Base-by-base conservation (phyloP, 2,113 vertebrate species). In the Sus scrofa region DNA sequence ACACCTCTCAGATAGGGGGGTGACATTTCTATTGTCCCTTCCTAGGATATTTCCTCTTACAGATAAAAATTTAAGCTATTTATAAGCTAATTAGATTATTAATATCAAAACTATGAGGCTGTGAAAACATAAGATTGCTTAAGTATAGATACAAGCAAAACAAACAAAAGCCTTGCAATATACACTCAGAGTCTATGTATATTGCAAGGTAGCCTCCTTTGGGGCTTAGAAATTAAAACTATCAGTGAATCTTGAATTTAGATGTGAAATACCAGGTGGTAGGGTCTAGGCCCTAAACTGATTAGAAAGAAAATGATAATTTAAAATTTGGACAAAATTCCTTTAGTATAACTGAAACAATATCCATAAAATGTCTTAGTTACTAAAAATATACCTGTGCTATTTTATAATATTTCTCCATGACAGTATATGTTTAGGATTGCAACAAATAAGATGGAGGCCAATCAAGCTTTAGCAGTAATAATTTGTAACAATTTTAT, bases 291-390 rank as follows among this genome's bases (percentile, higher is more conserved):
- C 37, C 13, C 24, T 89, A 70, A 77, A 74, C 26, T 86, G 8
- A 96, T 39, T 77, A 73, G 56, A 62, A 91, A 96, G n/a, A 91
- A 73, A 95, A 62, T 7, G 39, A 19, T 87, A 67, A 92, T 58
- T 84, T 85, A 93, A 94, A 75, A 50, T 30, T 62, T n/a, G 60
- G 89, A 77, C 34, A 68, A 75, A 95, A 54, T 74, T 88, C 37
- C 19, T 74, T 50, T 63, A 84, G n/a, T 75, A 60, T 58, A 65
- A 91, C 10, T 97, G 58, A 14, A 86, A 92, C 2, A 92, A 77
- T 63, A 67, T 27, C 27, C 14, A 71, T 12, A 77, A 81, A 63
- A 92, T 84, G 24, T 58, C 39, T 62, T 54, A 70, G 22, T 84
- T 83, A 84, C 3, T 68, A 70, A 85, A 94, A 77, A 81, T 30